Conservation (phyloP, 2,888 invertebrate genomes). For the Coenonympha arcania region DNA sequence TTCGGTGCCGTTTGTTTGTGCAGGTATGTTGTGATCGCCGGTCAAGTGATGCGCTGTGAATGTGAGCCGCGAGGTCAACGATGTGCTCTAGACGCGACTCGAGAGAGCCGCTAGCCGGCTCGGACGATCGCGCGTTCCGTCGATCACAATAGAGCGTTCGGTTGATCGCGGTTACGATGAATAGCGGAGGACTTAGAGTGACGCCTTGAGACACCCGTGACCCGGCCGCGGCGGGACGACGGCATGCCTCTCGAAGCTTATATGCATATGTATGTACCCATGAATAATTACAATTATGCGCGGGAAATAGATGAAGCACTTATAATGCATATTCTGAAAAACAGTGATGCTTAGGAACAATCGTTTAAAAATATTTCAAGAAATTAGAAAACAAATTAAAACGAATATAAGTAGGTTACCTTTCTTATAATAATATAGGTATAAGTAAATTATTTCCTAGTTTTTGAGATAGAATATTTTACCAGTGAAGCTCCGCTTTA, state of each 20-base stretch:
- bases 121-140: constrained; percentile 24
- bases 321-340: too few relatives aligned
- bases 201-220: constrained; percentile 35
- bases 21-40: constrained; percentile 72
- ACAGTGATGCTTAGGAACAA: too few relatives aligned
- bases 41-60: constrained; percentile 62
- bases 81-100: constrained; percentile 33
- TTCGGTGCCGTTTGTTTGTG: constrained; percentile 72
- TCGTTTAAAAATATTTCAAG: too few relatives aligned
- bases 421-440: too few relatives aligned
- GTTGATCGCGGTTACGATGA: constrained; percentile 24
- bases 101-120: constrained; percentile 19
- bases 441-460: too few relatives aligned
- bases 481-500: too few relatives aligned
- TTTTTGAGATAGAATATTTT: too few relatives aligned
- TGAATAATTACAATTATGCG: constrained; percentile 21
- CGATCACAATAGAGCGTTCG: constrained; percentile 16
- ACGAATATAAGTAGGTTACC: too few relatives aligned
- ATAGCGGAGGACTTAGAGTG: constrained; percentile 47
- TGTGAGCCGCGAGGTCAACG: constrained; percentile 53
- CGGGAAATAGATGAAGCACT: neutral
- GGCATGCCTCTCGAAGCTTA: constrained; percentile 56
- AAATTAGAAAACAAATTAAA: too few relatives aligned
- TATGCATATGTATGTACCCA: constrained; percentile 55
- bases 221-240: constrained; percentile 37